These are phyloP conservation scores for Pungitius pungitius DNA, from an alignment of 2,113 vertebrate species.

Conservation along the genomic window DNA sequence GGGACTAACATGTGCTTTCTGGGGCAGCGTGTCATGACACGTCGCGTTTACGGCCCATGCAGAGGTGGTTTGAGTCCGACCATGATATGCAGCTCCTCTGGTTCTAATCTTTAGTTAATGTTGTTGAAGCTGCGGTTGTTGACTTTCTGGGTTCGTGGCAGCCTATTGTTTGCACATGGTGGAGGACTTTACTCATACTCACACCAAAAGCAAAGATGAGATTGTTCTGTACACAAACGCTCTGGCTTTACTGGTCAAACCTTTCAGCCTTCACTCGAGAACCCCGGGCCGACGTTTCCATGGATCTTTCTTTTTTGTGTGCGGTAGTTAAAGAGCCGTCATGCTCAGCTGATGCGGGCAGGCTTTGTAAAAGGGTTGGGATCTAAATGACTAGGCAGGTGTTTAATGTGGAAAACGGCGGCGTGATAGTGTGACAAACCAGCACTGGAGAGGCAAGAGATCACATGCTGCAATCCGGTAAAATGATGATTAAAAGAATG, in stretches of 20 bases:
- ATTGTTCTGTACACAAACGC: slow-evolving; percentile 68
- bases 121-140: slow-evolving; percentile 49
- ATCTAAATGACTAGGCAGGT: not conserved
- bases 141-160: slow-evolving; percentile 74
- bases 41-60: not conserved
- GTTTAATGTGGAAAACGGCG: not conserved
- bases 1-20: not conserved
- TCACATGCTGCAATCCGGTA: slow-evolving; percentile 18
- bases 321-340: not conserved
- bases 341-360: not conserved
- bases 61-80: not conserved
- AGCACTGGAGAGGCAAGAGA: not conserved
- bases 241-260: slow-evolving; percentile 25
- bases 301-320: not conserved
- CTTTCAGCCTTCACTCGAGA: slow-evolving; percentile 27
- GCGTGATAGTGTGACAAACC: slow-evolving; percentile 3
- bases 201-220: slow-evolving; percentile 51
- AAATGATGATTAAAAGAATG: slow-evolving; percentile 21
- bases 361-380: not conserved
- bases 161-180: slow-evolving; percentile 76
- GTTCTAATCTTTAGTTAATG: slow-evolving; percentile 44
- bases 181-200: slow-evolving; percentile 76
- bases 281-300: not conserved
- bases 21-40: not conserved
- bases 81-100: not conserved